Conservation (phyloP, 2,113 vertebrate genomes). For the Puffinus mauretanicus region DNA sequence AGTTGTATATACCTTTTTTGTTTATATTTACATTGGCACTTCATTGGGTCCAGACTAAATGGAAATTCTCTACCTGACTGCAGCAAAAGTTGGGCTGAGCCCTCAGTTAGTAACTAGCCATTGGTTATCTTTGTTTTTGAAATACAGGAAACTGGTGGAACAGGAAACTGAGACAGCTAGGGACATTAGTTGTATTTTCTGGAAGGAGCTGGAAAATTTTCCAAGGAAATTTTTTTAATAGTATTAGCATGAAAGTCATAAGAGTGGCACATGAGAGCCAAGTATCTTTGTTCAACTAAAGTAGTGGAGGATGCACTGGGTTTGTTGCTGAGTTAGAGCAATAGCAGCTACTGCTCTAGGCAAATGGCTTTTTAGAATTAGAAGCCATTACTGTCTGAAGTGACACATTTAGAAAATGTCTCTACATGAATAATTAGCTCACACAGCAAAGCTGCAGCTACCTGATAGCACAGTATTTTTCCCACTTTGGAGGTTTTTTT, state of each 20-base stretch:
- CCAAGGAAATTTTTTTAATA: background rate
- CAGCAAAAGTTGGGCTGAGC: background rate
- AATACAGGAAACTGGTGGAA: background rate
- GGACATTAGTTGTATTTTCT: background rate
- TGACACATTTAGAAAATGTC: constrained; percentile 4
- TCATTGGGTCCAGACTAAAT: background rate
- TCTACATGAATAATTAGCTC: background rate
- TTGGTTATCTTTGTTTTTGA: background rate
- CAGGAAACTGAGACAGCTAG: background rate
- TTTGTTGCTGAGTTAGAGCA: constrained; percentile 16
- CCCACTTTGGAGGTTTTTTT: background rate
- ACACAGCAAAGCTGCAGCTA: constrained; percentile 14
- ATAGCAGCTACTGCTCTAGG: constrained; percentile 8
- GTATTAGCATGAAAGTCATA: background rate
- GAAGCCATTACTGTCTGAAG: constrained; percentile 27
- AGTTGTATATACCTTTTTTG: background rate
- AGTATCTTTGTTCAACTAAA: background rate
- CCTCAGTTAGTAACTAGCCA: background rate
- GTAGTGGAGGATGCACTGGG: background rate
- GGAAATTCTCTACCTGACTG: background rate
- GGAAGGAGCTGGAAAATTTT: background rate
- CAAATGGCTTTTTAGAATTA: constrained; percentile 50
- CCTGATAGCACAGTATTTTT: background rate
- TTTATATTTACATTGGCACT: background rate
- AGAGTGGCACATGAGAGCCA: background rate